Evolutionary conservation across 1,140 invertebrate genomes (phyloP), one percentile per base, ranked within the genome.

Genomic region (Drosophila paulistorum): DNA sequence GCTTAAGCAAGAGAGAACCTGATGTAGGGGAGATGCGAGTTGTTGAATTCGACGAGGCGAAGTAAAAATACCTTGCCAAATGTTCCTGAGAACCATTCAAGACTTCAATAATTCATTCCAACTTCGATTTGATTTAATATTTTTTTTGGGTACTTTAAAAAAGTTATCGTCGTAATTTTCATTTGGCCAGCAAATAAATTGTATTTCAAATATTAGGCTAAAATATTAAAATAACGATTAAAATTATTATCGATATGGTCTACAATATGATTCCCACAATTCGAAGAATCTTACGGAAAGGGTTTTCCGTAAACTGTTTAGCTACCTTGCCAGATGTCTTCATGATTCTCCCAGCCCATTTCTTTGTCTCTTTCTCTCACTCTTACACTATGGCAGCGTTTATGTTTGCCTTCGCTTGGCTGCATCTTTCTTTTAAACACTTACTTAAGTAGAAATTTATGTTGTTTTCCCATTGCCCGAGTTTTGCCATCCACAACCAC

Each of bases 401-500:
- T 37, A 17, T 26, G 57, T 33, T 59, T 68, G 73, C 74, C 58
- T 55, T 71, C 70, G 78, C 71, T 81, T 69, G 62, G 72, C 65
- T 81, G 73, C 76, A 73, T 79, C 80, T 71, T 89, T 77, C 80
- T 89, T 89, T 89, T 89, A 89, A 89, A 89, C 84, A 89, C 84
- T 89, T 89, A 89, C 84, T 89, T 89, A 89, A 89, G 74, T 89
- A 79, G 79, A 86, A 89, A 89, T 89, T 89, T 89, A 89, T 89
- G 84, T 89, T 89, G 84, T 89, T 84, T 89, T 89, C 75, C 45
- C 26, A 35, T 66, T 59, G 51, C 63, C 57, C 69, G 67, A 51
- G 17, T 73, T 60, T 54, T 69, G 45, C 64, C 41, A 17, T 30
- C 3, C 55, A 37, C 30, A 17, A 51, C 3, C 17, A 39, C 4